Evolutionary conservation across 2,113 vertebrate species (phyloP), one percentile per base, ranked within the genome.

Genomic region (Lutjanus erythropterus): DNA sequence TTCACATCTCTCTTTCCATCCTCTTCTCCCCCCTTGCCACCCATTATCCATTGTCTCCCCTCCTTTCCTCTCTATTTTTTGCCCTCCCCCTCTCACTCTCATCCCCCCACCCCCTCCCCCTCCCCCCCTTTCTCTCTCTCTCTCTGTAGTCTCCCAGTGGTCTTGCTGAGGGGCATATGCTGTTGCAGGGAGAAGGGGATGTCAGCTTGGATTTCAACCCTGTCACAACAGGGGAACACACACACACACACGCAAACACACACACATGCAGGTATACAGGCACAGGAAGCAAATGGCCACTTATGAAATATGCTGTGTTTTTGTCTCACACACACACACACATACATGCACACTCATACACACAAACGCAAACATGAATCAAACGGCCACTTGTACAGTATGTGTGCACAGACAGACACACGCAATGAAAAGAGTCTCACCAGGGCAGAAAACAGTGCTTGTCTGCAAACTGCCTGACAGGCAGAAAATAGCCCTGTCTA

Each of bases 151-250:
- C 80, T 93, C 91, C 86, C 90, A 92, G 90, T 90, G 88, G 93
- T 93, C 93, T 94, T 90, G 91, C 91, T 94, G 93, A 91, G 93
- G 91, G 91, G 91, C 93, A 94, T 93, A 93, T 94, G 93, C 91
- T 94, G 86, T 87, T 89, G 90, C 87, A 86, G 81, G 85, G 90
- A 93, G 91, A 86, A 88, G 80, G 87, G 89, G 90, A 85, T 90
- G 93, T 92, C 93, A 93, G 91, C 91, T 91, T 91, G 91, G 91
- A 93, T 93, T 92, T 94, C 88, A 89, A 88, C 87, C 87, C 91
- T 91, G 87, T 91, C 91, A 91, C 91, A 90, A 93, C 88, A 81
- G 88, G 89, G 66, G 77, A 68, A 85, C 85, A 88, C 71, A 88
- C 85, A 87, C 77, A 77, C 1, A 64, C 61, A 68, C 3, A 80